Percentiles rank a stretch among this genome's conserved stretches.
Evolutionary conservation across 2,888 invertebrate species (phyloP).

Genomic region (Coecobrya sp.): DNA sequence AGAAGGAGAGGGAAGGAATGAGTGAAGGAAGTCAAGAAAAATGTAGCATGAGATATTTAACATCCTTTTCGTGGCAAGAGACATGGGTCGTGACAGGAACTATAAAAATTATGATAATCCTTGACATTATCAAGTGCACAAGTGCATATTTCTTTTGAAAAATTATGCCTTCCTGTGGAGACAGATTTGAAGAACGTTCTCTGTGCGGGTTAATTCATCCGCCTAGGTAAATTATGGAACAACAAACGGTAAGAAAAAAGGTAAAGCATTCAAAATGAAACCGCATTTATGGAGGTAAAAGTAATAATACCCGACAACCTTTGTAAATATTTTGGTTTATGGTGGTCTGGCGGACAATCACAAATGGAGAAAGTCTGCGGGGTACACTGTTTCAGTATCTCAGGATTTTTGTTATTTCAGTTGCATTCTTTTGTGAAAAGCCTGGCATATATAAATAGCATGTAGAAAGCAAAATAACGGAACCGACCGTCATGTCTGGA

Average conservation of each 20-base stretch:
- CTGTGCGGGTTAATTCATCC: slow-evolving; percentile 31
- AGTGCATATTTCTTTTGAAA: slow-evolving; percentile 52
- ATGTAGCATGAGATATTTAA: slow-evolving; percentile 67
- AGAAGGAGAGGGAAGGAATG: slow-evolving; percentile 26
- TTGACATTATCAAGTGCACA: slow-evolving; percentile 76
- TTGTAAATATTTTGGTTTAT: background rate
- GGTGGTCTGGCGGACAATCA: background rate
- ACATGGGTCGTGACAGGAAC: slow-evolving; percentile 79
- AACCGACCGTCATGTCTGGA: background rate
- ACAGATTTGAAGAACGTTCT: background rate
- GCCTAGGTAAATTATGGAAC: background rate
- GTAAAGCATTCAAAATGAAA: background rate
- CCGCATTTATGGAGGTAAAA: slow-evolving; percentile 1
- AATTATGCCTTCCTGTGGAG: slow-evolving; percentile 16
- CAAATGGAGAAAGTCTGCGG: slow-evolving; percentile 55
- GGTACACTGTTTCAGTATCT: background rate
- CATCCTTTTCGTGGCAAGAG: slow-evolving; percentile 44
- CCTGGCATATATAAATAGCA: background rate
- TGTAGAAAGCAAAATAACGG: background rate
- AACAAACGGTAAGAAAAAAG: no score
- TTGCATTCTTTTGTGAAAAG: slow-evolving; percentile 23
- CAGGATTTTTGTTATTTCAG: background rate
- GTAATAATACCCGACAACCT: background rate
- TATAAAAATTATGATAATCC: slow-evolving; percentile 80
- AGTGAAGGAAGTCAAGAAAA: slow-evolving; percentile 73